Evolutionary conservation across 2,797 vertebrate species (phyloP).

Genomic region (Pelochelys cantorii): DNA sequence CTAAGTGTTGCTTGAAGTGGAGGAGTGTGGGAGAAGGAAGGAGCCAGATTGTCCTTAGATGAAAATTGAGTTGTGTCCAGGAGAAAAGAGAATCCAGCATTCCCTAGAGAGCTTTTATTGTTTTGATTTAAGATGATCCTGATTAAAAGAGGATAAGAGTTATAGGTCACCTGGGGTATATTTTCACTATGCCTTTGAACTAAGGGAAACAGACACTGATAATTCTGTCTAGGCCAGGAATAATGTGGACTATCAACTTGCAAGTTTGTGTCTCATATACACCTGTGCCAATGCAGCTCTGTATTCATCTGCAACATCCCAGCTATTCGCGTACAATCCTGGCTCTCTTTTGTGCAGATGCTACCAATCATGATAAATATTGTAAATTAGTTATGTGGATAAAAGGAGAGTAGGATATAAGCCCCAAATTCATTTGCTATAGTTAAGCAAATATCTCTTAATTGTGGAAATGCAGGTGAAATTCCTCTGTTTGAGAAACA

Average conservation of each 20-base stretch:
- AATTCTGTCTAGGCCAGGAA: not conserved
- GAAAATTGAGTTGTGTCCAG: not conserved
- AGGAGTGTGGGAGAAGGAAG: too few relatives aligned
- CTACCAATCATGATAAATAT: not conserved
- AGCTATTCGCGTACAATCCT: not conserved
- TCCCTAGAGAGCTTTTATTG: not conserved
- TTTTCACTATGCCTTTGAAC: not conserved
- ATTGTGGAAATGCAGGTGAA: not conserved
- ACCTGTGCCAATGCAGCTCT: not conserved
- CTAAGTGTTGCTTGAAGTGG: not conserved
- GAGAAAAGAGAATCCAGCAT: not conserved
- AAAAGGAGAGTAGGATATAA: not conserved
- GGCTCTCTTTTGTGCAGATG: not conserved
- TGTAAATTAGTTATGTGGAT: not conserved
- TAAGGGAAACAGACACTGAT: not conserved
- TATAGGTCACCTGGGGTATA: not conserved
- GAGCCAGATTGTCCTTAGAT: not conserved
- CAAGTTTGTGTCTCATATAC: not conserved
- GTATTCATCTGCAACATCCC: not conserved
- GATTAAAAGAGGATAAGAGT: not conserved
- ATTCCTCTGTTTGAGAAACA: not conserved
- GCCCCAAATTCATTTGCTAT: not conserved
- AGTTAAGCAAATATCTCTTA: not conserved
- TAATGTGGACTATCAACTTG: not conserved
- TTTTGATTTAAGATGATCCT: not conserved